A percentile compares a stretch with the other conserved stretches of the same genome.
Evolutionary conservation across 2,113 vertebrate species (phyloP).

Genomic region (Mola mola): DNA sequence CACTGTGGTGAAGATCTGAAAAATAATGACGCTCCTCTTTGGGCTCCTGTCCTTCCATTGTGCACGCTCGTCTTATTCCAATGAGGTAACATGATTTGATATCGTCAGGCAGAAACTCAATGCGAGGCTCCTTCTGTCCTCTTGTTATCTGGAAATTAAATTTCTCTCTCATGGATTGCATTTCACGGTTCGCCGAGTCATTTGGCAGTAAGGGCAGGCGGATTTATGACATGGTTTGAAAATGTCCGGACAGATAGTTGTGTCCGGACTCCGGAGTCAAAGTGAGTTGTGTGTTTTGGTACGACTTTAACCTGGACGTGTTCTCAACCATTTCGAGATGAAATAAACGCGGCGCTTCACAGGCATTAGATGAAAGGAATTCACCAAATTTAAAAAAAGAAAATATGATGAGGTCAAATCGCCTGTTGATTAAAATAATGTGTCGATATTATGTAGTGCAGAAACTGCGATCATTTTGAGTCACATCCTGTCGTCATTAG

Average conservation of each 20-base stretch:
- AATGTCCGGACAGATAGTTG: constrained; percentile 23
- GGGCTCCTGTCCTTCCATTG: constrained; percentile 44
- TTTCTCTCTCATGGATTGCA: constrained; percentile 66
- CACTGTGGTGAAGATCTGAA: constrained; percentile 4
- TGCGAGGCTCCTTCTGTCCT: constrained; percentile 63
- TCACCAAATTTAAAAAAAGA: background rate
- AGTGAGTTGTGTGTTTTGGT: constrained; percentile 26
- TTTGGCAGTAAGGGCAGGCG: constrained; percentile 46
- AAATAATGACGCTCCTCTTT: constrained; percentile 30
- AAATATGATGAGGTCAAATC: too few relatives aligned
- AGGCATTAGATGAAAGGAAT: too few relatives aligned
- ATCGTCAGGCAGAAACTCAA: constrained; percentile 63
- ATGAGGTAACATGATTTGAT: constrained; percentile 72
- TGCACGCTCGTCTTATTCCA: constrained; percentile 59
- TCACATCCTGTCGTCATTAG: too few relatives aligned
- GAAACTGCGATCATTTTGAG: too few relatives aligned
- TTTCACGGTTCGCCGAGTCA: constrained; percentile 72
- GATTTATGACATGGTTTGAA: constrained; percentile 46
- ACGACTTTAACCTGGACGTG: background rate
- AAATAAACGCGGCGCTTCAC: too few relatives aligned
- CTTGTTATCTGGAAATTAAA: constrained; percentile 75
- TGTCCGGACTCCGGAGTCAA: constrained; percentile 26
- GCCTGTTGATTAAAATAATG: too few relatives aligned
- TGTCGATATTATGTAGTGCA: too few relatives aligned
- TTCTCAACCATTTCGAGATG: background rate